Evolutionary conservation across 1,140 invertebrate genomes (phyloP).

Genomic region (Euglossa dilemma): DNA sequence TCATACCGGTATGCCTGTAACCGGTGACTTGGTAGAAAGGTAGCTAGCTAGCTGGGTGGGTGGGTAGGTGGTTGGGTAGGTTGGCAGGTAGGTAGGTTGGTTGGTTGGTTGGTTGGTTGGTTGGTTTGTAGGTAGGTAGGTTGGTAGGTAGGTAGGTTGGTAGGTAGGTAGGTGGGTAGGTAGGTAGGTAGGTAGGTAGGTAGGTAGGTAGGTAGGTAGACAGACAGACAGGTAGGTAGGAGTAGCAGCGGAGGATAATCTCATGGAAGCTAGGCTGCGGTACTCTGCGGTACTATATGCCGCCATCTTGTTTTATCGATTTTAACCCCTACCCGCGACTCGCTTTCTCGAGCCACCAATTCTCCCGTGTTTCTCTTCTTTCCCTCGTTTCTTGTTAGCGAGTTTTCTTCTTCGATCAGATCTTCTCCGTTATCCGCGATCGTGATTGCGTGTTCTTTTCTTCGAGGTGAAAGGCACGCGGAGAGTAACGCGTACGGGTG

Average conservation of each 20-base stretch:
- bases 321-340: conserved; percentile 28
- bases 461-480: not conserved
- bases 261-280: conserved; percentile 72
- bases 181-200: conserved; percentile 14
- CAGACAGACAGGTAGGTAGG: conserved; percentile 32
- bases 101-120: conserved; percentile 34
- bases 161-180: conserved; percentile 31
- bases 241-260: conserved; percentile 69
- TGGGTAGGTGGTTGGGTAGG: not conserved
- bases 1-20: conserved; percentile 10
- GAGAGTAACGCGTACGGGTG: not conserved
- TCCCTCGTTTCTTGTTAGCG: not conserved
- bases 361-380: conserved; percentile 16
- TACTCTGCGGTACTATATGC: conserved; percentile 74
- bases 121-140: conserved; percentile 26
- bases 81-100: conserved; percentile 15
- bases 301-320: conserved; percentile 78
- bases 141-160: conserved; percentile 35
- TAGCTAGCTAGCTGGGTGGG: conserved; percentile 30
- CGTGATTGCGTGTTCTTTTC: too few relatives aligned
- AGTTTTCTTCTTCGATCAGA: not conserved
- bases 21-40: conserved; percentile 3
- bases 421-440: not conserved
- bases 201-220: conserved; percentile 42
- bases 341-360: conserved; percentile 9